Conservation (phyloP, 2,113 vertebrate genomes). For the Microtus ochrogaster region DNA sequence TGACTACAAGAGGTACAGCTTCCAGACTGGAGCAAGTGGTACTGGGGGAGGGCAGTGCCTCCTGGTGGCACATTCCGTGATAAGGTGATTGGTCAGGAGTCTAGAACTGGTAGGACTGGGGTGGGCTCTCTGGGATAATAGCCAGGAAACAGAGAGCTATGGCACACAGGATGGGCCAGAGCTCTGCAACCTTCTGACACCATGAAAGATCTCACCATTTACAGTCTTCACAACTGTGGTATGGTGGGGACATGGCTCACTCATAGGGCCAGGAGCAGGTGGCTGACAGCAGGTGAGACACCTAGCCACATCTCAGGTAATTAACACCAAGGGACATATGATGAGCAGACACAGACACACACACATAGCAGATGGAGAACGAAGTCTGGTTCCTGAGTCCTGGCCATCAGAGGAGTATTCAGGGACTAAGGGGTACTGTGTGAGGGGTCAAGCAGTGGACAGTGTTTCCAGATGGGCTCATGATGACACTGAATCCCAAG, state of each 20-base stretch:
- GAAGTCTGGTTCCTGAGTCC: neutral
- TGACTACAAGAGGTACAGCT: neutral
- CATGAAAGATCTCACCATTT: neutral
- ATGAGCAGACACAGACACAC: neutral
- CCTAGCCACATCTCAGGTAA: neutral
- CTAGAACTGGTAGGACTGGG: neutral
- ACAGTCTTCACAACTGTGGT: no score
- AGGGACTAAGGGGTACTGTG: neutral
- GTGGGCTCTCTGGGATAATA: neutral
- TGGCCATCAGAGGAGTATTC: neutral
- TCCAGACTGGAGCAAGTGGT: neutral
- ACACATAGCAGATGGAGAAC: neutral
- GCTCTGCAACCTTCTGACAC: neutral
- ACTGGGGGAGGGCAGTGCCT: neutral
- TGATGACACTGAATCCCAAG: rapidly evolving
- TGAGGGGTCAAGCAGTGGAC: neutral
- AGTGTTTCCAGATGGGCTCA: neutral
- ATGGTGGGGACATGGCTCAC: rapidly evolving
- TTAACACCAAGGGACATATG: neutral
- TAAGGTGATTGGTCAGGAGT: neutral
- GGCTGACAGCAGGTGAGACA: neutral
- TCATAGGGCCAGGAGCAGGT: neutral
- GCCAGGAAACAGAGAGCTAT: neutral
- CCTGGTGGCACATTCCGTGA: neutral
- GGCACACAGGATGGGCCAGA: rapidly evolving